Evolutionary conservation across 2,113 vertebrate species (phyloP), one percentile per base, ranked within the genome.

Genomic region (Pelusios castaneus): DNA sequence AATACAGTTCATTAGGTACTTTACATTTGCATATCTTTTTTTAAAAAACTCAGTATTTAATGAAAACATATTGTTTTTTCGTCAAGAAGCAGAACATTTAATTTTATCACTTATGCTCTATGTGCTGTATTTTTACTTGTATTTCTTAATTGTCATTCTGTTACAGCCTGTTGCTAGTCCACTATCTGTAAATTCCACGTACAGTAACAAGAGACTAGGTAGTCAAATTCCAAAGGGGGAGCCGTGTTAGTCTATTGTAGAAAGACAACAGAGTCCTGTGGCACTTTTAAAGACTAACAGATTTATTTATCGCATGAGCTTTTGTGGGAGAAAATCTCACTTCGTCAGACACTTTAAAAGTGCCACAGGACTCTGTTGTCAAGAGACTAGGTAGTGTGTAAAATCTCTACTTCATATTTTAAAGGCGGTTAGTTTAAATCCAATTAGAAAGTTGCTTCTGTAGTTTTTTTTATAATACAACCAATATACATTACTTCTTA

Each of bases 361-460:
- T 47, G 47, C 47, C 47, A 47, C 47, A 47, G 6, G 47, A 47
- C 47, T 47, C 47, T n/a, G n/a, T n/a, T n/a, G n/a, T n/a, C n/a
- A n/a, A n/a, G n/a, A n/a, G 1, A 31, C 25, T 89, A 51, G 47
- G 45, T 27, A 89, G 24, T 5, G 76, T 89, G 21, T 0, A 24
- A 84, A 86, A 90, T 8, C 17, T 82, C 19, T 82, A 9, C 13
- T 92, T 90, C 85, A 6, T 41, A 11, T 89, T 91, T 89, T 2
- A 77, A 49, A 67, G 43, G 4, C 31, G 5, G 1, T 4, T 54
- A 0, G n/a, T n/a, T n/a, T n/a, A n/a, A n/a, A n/a, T n/a, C n/a
- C n/a, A n/a, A n/a, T n/a, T n/a, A n/a, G n/a, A n/a, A n/a, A n/a
- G n/a, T n/a, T n/a, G n/a, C n/a, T n/a, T n/a, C n/a, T n/a, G n/a